Percentiles rank a stretch among this genome's conserved stretches.
phyloP scores from a whole-genome alignment of 2,888 invertebrate species.

The Stegana nigrithorax region DNA sequence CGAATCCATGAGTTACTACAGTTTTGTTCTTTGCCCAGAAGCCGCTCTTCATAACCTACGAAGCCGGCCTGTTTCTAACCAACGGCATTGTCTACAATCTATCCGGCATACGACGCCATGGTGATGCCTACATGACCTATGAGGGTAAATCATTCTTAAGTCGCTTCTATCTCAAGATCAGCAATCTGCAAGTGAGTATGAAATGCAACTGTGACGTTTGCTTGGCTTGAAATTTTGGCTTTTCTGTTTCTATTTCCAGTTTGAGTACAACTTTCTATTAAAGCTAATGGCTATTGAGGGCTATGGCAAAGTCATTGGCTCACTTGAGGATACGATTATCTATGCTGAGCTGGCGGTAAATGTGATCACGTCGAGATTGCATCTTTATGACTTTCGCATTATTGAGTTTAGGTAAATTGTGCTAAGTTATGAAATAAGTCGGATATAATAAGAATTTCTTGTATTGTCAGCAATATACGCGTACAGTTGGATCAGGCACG shows the following conservation, averaged over 20 bases:
- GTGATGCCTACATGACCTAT: slow-evolving; percentile 66
- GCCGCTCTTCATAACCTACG: slow-evolving; percentile 63
- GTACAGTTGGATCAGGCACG: slow-evolving; percentile 63
- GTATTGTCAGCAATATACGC: too few species aligned
- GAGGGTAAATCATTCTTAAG: slow-evolving; percentile 63
- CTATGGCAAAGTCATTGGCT: slow-evolving; percentile 63
- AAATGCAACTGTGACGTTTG: not conserved
- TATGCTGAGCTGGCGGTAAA: slow-evolving; percentile 64
- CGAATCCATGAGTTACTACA: not conserved
- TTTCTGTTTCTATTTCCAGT: slow-evolving; percentile 52
- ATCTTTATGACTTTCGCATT: slow-evolving; percentile 63
- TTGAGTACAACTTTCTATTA: slow-evolving; percentile 64
- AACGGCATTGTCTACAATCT: slow-evolving; percentile 66
- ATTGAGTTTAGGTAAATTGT: slow-evolving; percentile 59
- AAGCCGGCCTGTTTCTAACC: slow-evolving; percentile 57
- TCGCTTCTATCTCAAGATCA: slow-evolving; percentile 60
- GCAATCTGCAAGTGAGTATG: slow-evolving; percentile 59
- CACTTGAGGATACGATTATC: slow-evolving; percentile 60
- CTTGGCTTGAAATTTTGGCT: not conserved
- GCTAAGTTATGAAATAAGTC: not conserved
- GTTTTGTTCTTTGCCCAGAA: slow-evolving; percentile 43
- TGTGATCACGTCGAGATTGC: slow-evolving; percentile 52
- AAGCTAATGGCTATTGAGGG: slow-evolving; percentile 63
- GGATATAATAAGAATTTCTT: too few species aligned
- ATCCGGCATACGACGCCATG: slow-evolving; percentile 57